These are phyloP conservation scores for Cantharis flavilabris DNA, from an alignment of 2,888 invertebrate species.

Conservation along the genomic window DNA sequence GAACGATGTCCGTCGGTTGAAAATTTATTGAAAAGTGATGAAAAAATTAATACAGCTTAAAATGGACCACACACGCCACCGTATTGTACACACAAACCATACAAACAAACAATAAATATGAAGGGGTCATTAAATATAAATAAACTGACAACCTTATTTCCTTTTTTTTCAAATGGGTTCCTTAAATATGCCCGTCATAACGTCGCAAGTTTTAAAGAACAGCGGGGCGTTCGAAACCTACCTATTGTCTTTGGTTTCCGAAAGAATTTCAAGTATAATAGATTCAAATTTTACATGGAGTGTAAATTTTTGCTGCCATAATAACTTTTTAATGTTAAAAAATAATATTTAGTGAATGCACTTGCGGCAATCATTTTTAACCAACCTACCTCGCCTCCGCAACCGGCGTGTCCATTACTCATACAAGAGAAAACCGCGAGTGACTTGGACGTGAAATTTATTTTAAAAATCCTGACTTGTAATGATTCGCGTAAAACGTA, in stretches of 20 bases:
- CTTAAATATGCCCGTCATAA: constrained; percentile 43
- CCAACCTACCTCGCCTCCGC: background rate
- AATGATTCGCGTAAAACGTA: constrained; percentile 41
- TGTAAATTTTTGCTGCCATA: constrained; percentile 30
- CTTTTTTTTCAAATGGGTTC: constrained; percentile 33
- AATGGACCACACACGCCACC: constrained; percentile 39
- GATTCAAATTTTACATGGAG: constrained; percentile 24
- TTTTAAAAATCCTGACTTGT: constrained; percentile 6
- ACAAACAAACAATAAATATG: constrained; percentile 39
- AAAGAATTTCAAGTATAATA: constrained; percentile 38
- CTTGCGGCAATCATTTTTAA: background rate
- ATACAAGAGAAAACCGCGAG: background rate
- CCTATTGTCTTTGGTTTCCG: constrained; percentile 40
- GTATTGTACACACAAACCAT: constrained; percentile 33
- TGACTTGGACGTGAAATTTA: constrained; percentile 10
- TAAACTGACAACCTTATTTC: constrained; percentile 37
- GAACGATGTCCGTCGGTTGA: background rate
- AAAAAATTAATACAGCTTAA: background rate
- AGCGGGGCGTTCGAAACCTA: constrained; percentile 36
- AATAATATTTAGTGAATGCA: background rate
- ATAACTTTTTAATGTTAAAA: constrained; percentile 19
- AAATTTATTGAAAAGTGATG: background rate
- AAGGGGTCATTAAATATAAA: constrained; percentile 38
- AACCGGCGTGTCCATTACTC: constrained; percentile 9
- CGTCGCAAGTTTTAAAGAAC: constrained; percentile 30